phyloP scores from a whole-genome alignment of 2,113 vertebrate genomes.

The Prolemur simus region DNA sequence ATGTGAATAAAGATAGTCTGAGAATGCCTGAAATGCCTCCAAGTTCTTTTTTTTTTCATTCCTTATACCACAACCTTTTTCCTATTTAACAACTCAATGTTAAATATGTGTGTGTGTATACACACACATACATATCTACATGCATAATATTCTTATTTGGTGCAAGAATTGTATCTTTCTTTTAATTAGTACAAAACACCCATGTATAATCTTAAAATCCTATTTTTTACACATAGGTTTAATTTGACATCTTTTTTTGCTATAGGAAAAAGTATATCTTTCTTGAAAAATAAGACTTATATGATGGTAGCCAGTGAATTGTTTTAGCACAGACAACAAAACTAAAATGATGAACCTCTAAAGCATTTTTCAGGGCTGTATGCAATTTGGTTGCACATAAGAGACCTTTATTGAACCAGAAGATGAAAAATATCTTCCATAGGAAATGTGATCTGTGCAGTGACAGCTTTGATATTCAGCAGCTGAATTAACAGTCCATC shows the following conservation, averaged over 20 bases:
- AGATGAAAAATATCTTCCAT: constrained; percentile 58
- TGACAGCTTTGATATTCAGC: neutral
- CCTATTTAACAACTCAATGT: neutral
- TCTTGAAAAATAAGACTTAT: constrained; percentile 7
- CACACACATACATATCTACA: neutral
- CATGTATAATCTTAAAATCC: neutral
- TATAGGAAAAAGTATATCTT: neutral
- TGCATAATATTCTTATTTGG: neutral
- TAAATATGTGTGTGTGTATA: neutral
- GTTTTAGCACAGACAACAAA: constrained; percentile 49
- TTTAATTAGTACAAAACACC: neutral
- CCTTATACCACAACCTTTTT: neutral
- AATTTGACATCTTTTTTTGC: neutral
- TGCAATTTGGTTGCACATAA: constrained; percentile 41
- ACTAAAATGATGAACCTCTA: constrained; percentile 11
- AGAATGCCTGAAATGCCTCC: neutral
- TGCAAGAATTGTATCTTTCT: neutral
- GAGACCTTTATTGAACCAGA: constrained; percentile 39
- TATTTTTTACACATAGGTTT: neutral
- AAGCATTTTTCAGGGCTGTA: constrained; percentile 39
- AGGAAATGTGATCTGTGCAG: neutral
- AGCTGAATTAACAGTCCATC: neutral
- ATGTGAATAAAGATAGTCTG: neutral
- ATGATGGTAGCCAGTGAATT: constrained; percentile 9
- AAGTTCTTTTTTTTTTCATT: neutral